Base-by-base conservation (phyloP, 2,888 invertebrate species). In the Aethes cnicana region DNA sequence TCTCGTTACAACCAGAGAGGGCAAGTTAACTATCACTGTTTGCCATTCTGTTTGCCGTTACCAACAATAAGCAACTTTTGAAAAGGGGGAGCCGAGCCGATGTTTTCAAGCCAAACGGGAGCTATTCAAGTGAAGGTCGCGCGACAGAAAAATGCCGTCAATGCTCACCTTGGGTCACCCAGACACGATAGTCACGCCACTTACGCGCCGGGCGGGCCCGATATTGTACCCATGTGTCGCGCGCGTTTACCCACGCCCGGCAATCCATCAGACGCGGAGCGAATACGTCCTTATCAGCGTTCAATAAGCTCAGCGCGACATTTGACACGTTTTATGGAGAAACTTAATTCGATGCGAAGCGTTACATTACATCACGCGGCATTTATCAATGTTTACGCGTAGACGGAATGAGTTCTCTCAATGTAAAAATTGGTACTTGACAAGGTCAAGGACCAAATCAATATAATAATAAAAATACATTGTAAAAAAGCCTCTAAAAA, bases 31-130 rank as follows among this genome's bases (percentile, higher is more conserved):
- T 7, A 25, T 21, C 11, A 33, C n/a, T n/a, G n/a, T n/a, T n/a
- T n/a, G n/a, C n/a, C n/a, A n/a, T n/a, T n/a, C n/a, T n/a, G n/a
- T n/a, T n/a, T n/a, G n/a, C n/a, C n/a, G n/a, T n/a, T n/a, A n/a
- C n/a, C n/a, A n/a, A n/a, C n/a, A n/a, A n/a, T n/a, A n/a, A n/a
- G n/a, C n/a, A n/a, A n/a, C n/a, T n/a, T n/a, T n/a, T n/a, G n/a
- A n/a, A n/a, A n/a, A n/a, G n/a, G n/a, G n/a, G n/a, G n/a, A n/a
- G n/a, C n/a, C n/a, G n/a, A n/a, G n/a, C n/a, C n/a, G n/a, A n/a
- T n/a, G n/a, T 53, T 46, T 66, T 64, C 56, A 62, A 63, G 62
- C 63, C 49, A 57, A 63, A 49, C 63, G 63, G 55, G 52, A 53
- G 54, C 61, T 58, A 58, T 61, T 60, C 43, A 37, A 58, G 28